Evolutionary conservation across 2,888 invertebrate species (phyloP), one percentile per base, ranked within the genome.

Genomic region (Ichneumoninae sp.): DNA sequence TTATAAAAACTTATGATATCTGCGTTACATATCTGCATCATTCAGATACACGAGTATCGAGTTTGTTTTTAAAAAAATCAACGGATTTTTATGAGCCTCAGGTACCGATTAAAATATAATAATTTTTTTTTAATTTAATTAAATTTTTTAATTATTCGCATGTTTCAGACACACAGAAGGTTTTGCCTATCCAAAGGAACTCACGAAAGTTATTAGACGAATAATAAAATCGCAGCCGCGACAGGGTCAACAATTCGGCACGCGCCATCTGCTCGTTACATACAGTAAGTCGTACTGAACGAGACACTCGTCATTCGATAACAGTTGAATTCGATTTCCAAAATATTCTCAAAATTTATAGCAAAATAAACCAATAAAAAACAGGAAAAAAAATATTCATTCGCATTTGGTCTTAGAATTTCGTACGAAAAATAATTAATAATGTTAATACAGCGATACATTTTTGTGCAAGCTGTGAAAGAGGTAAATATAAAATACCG

Each of bases 171-270:
- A 89, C 71, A 69, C 85, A 4, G 72, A 87, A 47, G 86, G 90
- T 69, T 93, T 93, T 81, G 75, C 80, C 0, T 89, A 91, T 78
- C 91, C 89, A 26, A 92, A 89, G 77, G 93, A 93, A 83, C 88
- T 93, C 75, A 91, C 93, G 90, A 93, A 92, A 89, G 89, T 93
- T 1, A 91, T 93, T 69, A 90, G 92, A 79, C 90, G 90, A 19
- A 90, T 93, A 72, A 90, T 93, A 75, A 93, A 93, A 87, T 89
- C 88, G 74, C 90, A 87, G 76, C 93, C 93, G 16, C 84, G 86
- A 30, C 91, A 91, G 81, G 93, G 93, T 62, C 93, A 93, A 81
- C 92, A 92, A 79, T 93, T 93, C 83, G 86, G 91, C 66, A 93
- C 93, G 19, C 90, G 88, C 50, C 89, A 93, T 83, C 90, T 93